phyloP scores from a whole-genome alignment of 2,797 vertebrate species.

The Sparidentex hasta region DNA sequence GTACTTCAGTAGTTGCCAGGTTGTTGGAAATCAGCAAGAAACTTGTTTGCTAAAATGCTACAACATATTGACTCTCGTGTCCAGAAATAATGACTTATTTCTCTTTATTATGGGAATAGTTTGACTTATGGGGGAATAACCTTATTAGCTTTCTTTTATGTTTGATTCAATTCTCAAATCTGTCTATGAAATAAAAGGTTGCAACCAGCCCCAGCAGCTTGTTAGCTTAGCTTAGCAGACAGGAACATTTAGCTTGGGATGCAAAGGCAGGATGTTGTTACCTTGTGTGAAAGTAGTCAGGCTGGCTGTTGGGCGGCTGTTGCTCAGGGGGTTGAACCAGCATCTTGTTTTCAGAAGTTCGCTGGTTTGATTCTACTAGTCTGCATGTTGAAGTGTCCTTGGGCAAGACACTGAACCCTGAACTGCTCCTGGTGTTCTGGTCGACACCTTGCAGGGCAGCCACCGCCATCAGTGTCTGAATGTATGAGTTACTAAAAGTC shows the following conservation, averaged over 20 bases:
- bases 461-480: too few species aligned
- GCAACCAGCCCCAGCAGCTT: background rate
- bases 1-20: background rate
- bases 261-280: background rate
- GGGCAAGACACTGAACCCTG: too few species aligned
- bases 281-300: background rate
- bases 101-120: background rate
- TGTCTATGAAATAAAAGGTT: background rate
- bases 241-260: background rate
- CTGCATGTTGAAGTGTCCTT: too few species aligned
- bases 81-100: background rate
- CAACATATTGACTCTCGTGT: background rate
- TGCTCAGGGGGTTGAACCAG: too few species aligned
- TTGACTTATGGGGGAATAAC: background rate
- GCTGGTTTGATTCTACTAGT: too few species aligned
- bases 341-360: too few species aligned
- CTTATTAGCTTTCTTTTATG: background rate
- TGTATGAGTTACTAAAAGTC: too few species aligned
- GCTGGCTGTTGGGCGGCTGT: too few species aligned
- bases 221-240: conserved; percentile 1
- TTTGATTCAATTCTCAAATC: background rate
- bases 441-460: too few species aligned
- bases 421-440: too few species aligned
- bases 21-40: background rate
- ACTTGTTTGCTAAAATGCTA: background rate